phyloP scores from a whole-genome alignment of 2,888 invertebrate species.

The Scaptomyza flava region DNA sequence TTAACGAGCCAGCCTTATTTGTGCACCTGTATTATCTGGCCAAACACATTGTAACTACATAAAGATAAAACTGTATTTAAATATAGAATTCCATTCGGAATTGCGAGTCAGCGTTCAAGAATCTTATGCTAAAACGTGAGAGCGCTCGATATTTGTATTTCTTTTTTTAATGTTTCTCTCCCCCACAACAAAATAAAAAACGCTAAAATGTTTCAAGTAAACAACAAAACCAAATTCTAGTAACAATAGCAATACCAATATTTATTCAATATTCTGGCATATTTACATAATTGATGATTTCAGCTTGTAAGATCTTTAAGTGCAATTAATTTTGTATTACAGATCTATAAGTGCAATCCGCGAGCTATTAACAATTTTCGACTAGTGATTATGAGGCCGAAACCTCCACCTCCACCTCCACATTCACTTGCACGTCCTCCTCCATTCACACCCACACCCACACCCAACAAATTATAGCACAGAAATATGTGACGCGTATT shows the following conservation, averaged over 20 bases:
- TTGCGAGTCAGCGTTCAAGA: constrained; percentile 65
- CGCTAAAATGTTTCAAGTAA: constrained; percentile 42
- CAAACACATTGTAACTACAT: constrained; percentile 39
- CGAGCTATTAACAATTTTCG: constrained; percentile 66
- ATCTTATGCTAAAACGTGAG: constrained; percentile 76
- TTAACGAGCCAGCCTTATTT: background rate
- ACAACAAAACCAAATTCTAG: constrained; percentile 58
- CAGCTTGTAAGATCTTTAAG: constrained; percentile 9
- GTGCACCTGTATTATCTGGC: constrained; percentile 59
- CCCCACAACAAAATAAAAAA: constrained; percentile 13
- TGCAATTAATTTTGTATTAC: constrained; percentile 12
- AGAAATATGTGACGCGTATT: constrained; percentile 44
- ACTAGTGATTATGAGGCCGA: constrained; percentile 50
- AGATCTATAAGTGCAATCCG: constrained; percentile 36
- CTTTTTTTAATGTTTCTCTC: constrained; percentile 9
- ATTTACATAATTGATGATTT: constrained; percentile 35
- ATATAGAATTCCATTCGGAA: constrained; percentile 70
- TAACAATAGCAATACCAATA: background rate
- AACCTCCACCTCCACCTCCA: constrained; percentile 32
- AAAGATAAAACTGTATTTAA: constrained; percentile 19
- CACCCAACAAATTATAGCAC: constrained; percentile 57
- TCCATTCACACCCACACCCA: constrained; percentile 39
- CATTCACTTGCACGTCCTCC: constrained; percentile 26
- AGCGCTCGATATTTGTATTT: constrained; percentile 51
- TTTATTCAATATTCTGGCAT: constrained; percentile 1